Percentiles rank a stretch among this genome's conserved stretches.
Evolutionary conservation across 2,797 vertebrate genomes (phyloP).

Genomic region (Cossypha polioptera): DNA sequence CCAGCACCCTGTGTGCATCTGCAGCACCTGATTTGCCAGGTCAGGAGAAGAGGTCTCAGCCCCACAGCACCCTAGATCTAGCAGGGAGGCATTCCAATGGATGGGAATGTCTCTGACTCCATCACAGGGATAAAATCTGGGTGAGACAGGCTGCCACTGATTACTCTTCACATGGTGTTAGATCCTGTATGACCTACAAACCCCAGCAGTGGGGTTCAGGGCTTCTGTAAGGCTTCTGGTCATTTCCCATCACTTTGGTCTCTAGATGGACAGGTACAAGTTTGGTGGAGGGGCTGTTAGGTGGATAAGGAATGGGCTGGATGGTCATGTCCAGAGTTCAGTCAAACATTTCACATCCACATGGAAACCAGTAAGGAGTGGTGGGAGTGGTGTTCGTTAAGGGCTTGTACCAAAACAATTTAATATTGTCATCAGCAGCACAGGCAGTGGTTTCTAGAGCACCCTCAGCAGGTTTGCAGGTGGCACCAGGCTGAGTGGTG

Average conservation of each 20-base stretch:
- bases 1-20: not conserved
- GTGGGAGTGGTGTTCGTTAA: not conserved
- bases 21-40: not conserved
- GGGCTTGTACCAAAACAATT: not conserved
- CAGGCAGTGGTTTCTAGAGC: not conserved
- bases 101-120: rapidly evolving
- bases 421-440: not conserved
- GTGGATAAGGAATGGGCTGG: not conserved
- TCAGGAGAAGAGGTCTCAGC: not conserved
- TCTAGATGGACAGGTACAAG: not conserved
- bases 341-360: not conserved
- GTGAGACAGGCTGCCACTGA: not conserved
- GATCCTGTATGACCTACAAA: not conserved
- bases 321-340: rapidly evolving
- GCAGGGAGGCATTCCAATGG: rapidly evolving
- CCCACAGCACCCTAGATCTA: not conserved
- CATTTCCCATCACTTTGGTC: not conserved
- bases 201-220: not conserved
- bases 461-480: not conserved
- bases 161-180: not conserved
- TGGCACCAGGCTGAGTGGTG: not conserved
- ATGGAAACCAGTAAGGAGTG: not conserved
- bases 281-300: not conserved
- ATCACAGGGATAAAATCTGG: not conserved
- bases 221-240: not conserved